Base-by-base conservation (phyloP, 2,797 vertebrate species). In the Enteromius mattozi region DNA sequence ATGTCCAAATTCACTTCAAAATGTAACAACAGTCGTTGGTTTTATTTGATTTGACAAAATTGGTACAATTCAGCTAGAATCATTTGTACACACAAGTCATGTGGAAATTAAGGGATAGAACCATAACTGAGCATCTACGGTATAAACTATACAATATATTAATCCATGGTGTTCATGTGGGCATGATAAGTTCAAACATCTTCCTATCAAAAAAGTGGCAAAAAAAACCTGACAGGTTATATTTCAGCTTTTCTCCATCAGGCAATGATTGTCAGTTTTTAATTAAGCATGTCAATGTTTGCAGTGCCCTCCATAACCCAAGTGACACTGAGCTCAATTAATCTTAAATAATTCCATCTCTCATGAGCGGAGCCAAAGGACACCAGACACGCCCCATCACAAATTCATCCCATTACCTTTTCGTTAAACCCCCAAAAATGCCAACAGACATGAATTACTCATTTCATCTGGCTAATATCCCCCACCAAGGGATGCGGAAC, bases 381-480 rank as follows among this genome's bases (percentile, higher is more conserved):
- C 74, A 85, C n/a, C 80, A 80, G 84, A 81, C 66, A 65, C n/a
- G 6, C 84, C 54, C 70, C 56, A 47, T 83, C 72, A 83, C 84
- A 87, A 87, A 83, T 59, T 80, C 27, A 85, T 82, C 65, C 70
- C 76, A 85, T 75, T 80, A 80, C 75, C 79, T 80, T 78, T 88
- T 65, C 51, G 19, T 72, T 74, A 69, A 74, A 49, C 47, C 71
- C 59, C 56, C 66, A 16, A 83, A 88, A 86, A 86, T 82, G 86
- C 82, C 86, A 89, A 72, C 84, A 86, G 88, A 87, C 65, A 83
- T 35, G 66, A 80, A 54, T 84, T 76, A 85, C 68, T 89, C 82
- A 87, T 94, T 90, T 88, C 80, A 89, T 92, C 91, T 89, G 88
- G 86, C 88, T 91, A 87, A 90, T 92, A 87, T 87, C 85, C 89